Percentiles rank a stretch among this genome's conserved stretches.
Conservation (phyloP, 2,888 invertebrate species). For the Polyommatus iphigenia region DNA sequence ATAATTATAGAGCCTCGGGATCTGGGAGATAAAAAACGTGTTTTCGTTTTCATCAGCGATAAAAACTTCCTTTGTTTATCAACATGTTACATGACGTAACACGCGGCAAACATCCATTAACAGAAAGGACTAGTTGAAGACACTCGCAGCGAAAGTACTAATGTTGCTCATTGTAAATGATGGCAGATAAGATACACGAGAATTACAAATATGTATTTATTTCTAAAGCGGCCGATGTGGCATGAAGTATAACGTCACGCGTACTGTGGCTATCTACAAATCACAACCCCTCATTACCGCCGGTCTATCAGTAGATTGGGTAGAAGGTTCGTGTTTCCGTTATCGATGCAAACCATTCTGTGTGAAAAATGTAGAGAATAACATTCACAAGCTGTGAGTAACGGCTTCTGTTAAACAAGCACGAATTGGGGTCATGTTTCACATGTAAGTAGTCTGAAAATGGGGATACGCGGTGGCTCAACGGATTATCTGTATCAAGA, state of each 20-base stretch:
- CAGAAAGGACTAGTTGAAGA: background rate
- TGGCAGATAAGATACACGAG: background rate
- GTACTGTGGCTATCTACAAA: background rate
- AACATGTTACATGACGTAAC: background rate
- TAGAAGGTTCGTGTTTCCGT: background rate
- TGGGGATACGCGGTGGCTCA: background rate
- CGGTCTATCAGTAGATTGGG: background rate
- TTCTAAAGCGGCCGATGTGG: background rate
- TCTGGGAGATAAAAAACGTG: background rate
- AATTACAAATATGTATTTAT: background rate
- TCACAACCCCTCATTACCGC: background rate
- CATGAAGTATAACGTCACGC: background rate
- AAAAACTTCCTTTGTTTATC: slow-evolving; percentile 11
- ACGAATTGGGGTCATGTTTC: background rate
- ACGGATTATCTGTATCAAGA: background rate
- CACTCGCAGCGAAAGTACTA: slow-evolving; percentile 7
- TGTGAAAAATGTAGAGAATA: background rate
- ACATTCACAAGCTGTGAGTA: background rate
- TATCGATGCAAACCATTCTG: too few relatives aligned
- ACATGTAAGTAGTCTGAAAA: background rate
- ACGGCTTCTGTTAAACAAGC: background rate
- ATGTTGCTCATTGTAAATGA: background rate
- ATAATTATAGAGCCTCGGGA: background rate
- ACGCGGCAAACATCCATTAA: background rate
- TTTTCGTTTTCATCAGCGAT: slow-evolving; percentile 5